Base-by-base conservation (phyloP, 2,797 vertebrate genomes). In the Manis javanica region DNA sequence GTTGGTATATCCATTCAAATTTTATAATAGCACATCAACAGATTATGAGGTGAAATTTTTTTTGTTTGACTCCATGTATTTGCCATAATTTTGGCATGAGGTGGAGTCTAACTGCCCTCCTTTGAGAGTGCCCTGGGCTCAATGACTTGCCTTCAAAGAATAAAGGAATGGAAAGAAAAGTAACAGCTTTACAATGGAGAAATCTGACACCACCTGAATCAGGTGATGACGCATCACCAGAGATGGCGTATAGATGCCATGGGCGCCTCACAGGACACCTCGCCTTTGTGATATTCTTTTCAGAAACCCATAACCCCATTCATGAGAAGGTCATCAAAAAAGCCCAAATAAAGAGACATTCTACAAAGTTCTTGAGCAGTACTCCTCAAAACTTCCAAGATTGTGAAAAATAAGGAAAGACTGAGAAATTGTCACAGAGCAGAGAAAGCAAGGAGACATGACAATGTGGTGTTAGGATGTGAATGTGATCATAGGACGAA, bases 241-340 rank as follows among this genome's bases (percentile, higher is more conserved):
- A 0, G 0, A 61, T 1, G 7, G 49, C 39, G 11, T 0, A 0
- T 57, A 19, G 7, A 42, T 39, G 21, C 9, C 51, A 26, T 1
- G 5, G 34, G 12, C 37, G 10, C 21, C 8, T n/a, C 5, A 29
- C 4, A 7, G 24, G 51, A 23, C 26, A 78, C 7, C 31, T 26
- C 34, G 39, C 55, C 31, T 53, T 31, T 39, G 18, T 51, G 26
- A 75, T 88, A 49, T 13, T 66, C 31, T 92, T 88, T 85, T 13
- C 14, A 79, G 57, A 89, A 92, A 71, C 18, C 46, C 5, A 1
- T 21, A 74, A 31, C 61, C 31, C 37, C 6, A 68, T 18, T 61
- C 75, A 46, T n/a, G 12, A 83, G 87, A 49, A 64, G 24, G 24
- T 14, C 34, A 87, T 49, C 42, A 42, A n/a, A 81, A 26, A 46